These are phyloP conservation scores for Clivina fossor DNA, from an alignment of 2,888 invertebrate genomes.

Conservation along the genomic window DNA sequence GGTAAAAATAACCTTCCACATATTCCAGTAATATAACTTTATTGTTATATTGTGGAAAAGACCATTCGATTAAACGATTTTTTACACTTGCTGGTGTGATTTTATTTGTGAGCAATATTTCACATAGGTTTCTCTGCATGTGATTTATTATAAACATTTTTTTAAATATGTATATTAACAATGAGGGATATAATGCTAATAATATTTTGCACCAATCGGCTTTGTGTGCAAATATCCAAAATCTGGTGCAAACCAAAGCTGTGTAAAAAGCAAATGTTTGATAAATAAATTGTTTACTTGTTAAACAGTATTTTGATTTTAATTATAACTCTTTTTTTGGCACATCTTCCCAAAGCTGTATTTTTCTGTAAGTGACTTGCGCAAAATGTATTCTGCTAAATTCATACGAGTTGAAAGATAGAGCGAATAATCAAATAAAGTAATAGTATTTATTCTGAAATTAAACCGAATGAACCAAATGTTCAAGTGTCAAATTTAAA, in stretches of 20 bases:
- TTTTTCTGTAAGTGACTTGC: too few species aligned
- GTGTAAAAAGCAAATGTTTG: conserved; percentile 15
- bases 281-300: conserved; percentile 10
- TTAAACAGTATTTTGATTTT: conserved; percentile 1
- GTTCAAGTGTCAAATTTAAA: too few species aligned
- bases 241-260: conserved; percentile 19
- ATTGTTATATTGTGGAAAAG: conserved; percentile 9
- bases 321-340: conserved; percentile 25
- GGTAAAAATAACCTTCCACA: conserved; percentile 18
- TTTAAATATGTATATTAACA: conserved; percentile 24
- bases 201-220: conserved; percentile 19
- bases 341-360: conserved; percentile 20
- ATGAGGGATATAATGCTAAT: conserved; percentile 28
- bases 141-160: conserved; percentile 13
- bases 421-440: too few species aligned
- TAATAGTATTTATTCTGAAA: too few species aligned
- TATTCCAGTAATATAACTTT: neutral
- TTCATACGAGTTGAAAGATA: too few species aligned
- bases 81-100: too few species aligned
- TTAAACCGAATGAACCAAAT: too few species aligned
- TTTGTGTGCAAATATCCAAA: conserved; percentile 32
- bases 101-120: conserved; percentile 33
- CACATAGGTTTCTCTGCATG: conserved; percentile 23
- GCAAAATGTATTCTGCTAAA: too few species aligned
- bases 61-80: conserved; percentile 22